phyloP scores from a whole-genome alignment of 2,888 invertebrate species.

The Harmothoe impar region DNA sequence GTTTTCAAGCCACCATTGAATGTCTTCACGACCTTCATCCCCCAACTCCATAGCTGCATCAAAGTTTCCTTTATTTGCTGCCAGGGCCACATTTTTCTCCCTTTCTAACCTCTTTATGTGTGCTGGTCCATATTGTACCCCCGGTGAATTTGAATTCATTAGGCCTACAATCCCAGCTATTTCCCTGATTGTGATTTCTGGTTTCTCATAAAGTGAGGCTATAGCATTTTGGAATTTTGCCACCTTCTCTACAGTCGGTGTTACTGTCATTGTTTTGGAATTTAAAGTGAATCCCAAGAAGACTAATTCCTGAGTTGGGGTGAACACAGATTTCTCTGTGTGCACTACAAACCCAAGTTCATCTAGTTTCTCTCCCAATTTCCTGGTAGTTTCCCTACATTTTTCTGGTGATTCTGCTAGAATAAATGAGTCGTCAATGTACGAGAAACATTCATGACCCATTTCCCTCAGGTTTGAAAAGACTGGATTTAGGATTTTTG shows the following conservation, averaged over 20 bases:
- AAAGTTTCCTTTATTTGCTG: no score
- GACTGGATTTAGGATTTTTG: background rate
- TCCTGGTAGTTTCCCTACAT: background rate
- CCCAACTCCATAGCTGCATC: no score
- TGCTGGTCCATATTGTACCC: no score
- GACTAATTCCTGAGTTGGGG: background rate
- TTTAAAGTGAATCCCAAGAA: background rate
- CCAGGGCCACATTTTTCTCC: no score
- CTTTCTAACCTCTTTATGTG: no score
- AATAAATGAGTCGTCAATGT: background rate
- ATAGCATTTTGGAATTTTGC: no score
- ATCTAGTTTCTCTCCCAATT: background rate
- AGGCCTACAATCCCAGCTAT: no score
- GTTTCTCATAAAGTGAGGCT: no score
- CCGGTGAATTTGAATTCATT: no score
- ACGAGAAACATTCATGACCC: background rate
- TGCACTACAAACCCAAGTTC: background rate
- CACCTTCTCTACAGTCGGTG: background rate
- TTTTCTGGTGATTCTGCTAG: background rate
- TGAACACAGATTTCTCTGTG: background rate
- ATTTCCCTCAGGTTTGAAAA: background rate
- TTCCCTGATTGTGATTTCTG: no score
- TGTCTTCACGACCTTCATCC: no score
- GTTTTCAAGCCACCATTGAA: no score
- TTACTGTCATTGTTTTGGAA: background rate